Evolutionary conservation across 2,113 vertebrate species (phyloP).

Genomic region (Colossoma macropomum): DNA sequence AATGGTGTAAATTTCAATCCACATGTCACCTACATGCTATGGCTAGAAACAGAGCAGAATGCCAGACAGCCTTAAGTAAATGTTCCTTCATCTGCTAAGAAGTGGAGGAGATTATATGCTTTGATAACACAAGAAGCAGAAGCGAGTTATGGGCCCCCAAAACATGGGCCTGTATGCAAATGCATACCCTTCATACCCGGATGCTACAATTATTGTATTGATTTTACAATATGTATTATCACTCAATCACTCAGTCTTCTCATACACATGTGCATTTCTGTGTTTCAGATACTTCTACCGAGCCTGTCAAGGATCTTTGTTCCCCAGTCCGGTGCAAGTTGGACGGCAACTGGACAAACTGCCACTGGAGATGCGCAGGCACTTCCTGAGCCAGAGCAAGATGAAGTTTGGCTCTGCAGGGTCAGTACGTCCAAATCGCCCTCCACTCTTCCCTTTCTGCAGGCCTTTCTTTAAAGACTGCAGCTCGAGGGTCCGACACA

Average conservation of each 20-base stretch:
- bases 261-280: background rate
- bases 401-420: slow-evolving; percentile 58
- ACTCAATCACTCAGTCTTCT: background rate
- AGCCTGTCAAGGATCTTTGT: slow-evolving; percentile 89
- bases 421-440: slow-evolving; percentile 51
- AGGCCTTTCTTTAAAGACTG: slow-evolving; percentile 59
- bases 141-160: too few relatives aligned
- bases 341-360: slow-evolving; percentile 85
- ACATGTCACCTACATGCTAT: too few relatives aligned
- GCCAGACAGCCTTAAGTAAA: too few relatives aligned
- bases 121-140: too few relatives aligned
- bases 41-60: too few relatives aligned
- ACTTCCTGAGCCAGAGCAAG: slow-evolving; percentile 70
- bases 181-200: too few relatives aligned
- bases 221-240: background rate
- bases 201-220: background rate
- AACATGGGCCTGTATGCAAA: too few relatives aligned
- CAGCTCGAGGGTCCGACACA: slow-evolving; percentile 47
- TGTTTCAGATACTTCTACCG: slow-evolving; percentile 87
- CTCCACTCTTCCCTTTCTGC: slow-evolving; percentile 63
- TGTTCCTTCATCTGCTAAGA: too few relatives aligned
- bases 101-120: too few relatives aligned
- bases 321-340: slow-evolving; percentile 87
- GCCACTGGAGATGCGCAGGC: slow-evolving; percentile 67
- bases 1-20: too few relatives aligned